Conservation (phyloP, 2,888 invertebrate genomes). For the Eulithis testata region DNA sequence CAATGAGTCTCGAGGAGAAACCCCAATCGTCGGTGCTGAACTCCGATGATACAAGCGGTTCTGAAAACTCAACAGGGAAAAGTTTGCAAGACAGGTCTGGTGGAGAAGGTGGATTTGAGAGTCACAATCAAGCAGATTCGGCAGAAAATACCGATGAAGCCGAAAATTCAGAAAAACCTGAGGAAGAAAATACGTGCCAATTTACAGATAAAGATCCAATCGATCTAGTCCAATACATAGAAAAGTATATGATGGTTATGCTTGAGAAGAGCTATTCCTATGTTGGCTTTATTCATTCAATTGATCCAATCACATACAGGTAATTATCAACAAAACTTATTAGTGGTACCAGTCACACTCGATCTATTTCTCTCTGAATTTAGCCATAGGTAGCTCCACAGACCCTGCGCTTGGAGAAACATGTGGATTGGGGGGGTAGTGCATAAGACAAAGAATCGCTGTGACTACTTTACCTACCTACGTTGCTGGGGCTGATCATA, state of each 20-base stretch:
- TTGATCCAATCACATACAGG: constrained; percentile 71
- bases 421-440: no score
- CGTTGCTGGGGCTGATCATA: no score
- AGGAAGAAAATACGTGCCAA: constrained; percentile 1
- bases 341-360: no score
- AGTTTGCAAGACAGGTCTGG: constrained; percentile 1
- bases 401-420: no score
- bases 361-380: no score
- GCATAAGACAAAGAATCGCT: no score
- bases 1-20: constrained; percentile 17
- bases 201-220: constrained; percentile 27
- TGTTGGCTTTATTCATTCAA: constrained; percentile 66
- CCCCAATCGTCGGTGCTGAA: constrained; percentile 1
- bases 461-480: no score
- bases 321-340: constrained; percentile 41
- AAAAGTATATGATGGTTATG: constrained; percentile 64
- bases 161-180: neutral
- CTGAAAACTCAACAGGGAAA: neutral
- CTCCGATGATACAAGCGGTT: neutral
- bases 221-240: constrained; percentile 45
- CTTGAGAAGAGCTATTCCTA: constrained; percentile 57
- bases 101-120: constrained; percentile 1
- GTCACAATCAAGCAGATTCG: neutral
- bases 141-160: neutral
- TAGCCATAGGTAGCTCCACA: no score